These are phyloP conservation scores for Pheosia gnoma DNA, from an alignment of 2,888 invertebrate species.

Conservation along the genomic window DNA sequence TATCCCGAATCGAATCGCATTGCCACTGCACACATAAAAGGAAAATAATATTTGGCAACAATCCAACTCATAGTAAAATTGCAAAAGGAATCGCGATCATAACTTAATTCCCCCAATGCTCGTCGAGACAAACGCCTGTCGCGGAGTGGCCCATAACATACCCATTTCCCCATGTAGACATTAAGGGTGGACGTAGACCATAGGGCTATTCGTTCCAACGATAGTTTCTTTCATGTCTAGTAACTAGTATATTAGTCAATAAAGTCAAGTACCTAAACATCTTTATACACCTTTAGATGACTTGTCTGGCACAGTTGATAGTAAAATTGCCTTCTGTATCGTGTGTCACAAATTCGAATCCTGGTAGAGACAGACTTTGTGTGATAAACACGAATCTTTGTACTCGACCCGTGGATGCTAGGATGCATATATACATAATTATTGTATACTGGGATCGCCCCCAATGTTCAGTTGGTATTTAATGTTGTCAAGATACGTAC, in stretches of 20 bases:
- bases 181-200: background rate
- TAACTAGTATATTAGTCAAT: background rate
- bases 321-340: too few species aligned
- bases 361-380: too few species aligned
- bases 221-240: background rate
- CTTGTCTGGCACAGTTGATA: too few species aligned
- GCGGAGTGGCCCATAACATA: conserved; percentile 23
- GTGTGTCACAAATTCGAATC: too few species aligned
- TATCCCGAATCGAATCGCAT: background rate
- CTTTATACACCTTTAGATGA: too few species aligned
- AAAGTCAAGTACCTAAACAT: background rate
- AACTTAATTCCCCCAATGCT: conserved; percentile 3
- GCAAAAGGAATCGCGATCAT: background rate
- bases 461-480: too few species aligned
- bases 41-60: background rate
- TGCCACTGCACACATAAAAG: conserved; percentile 5
- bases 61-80: conserved; percentile 1
- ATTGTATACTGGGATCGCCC: too few species aligned
- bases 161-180: background rate
- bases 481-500: too few species aligned
- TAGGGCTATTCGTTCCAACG: background rate
- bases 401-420: too few species aligned
- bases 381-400: too few species aligned
- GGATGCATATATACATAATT: too few species aligned
- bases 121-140: conserved; percentile 38